phyloP scores from a whole-genome alignment of 2,113 vertebrate genomes.

The Uropsilus gracilis region DNA sequence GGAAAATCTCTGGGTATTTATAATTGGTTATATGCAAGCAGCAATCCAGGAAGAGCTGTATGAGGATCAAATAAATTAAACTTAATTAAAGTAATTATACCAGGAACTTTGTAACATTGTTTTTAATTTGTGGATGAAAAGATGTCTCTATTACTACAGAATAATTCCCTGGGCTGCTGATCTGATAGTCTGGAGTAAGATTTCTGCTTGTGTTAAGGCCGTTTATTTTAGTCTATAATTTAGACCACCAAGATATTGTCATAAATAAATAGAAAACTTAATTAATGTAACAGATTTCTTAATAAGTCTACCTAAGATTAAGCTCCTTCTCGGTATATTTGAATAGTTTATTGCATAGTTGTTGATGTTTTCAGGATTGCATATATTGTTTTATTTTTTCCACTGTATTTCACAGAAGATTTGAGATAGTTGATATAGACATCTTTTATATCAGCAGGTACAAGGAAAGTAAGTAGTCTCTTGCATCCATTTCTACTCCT shows the following conservation, averaged over 20 bases:
- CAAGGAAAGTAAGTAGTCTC: background rate
- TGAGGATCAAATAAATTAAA: slow-evolving; percentile 82
- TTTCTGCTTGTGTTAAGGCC: slow-evolving; percentile 14
- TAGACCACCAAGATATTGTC: slow-evolving; percentile 64
- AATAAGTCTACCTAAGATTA: slow-evolving; percentile 68
- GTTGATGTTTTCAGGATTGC: background rate
- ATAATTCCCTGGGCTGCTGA: slow-evolving; percentile 60
- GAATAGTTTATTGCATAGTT: background rate
- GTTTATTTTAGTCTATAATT: slow-evolving; percentile 68
- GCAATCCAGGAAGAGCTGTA: slow-evolving; percentile 74
- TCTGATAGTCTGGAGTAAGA: slow-evolving; percentile 54
- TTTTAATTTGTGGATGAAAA: slow-evolving; percentile 76
- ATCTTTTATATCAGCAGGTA: background rate
- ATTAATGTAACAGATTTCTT: slow-evolving; percentile 67
- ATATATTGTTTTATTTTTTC: background rate
- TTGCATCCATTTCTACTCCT: background rate
- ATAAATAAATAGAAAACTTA: slow-evolving; percentile 67
- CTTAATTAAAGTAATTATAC: slow-evolving; percentile 81
- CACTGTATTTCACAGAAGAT: background rate
- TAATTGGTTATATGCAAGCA: slow-evolving; percentile 79
- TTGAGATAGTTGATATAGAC: background rate
- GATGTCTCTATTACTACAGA: slow-evolving; percentile 29
- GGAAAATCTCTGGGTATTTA: slow-evolving; percentile 81
- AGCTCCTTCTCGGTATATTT: slow-evolving; percentile 43
- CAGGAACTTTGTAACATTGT: slow-evolving; percentile 77